These are phyloP conservation scores for Phenganax marumi DNA, from an alignment of 92 coral and sea anemone genomes.

Conservation along the genomic window DNA sequence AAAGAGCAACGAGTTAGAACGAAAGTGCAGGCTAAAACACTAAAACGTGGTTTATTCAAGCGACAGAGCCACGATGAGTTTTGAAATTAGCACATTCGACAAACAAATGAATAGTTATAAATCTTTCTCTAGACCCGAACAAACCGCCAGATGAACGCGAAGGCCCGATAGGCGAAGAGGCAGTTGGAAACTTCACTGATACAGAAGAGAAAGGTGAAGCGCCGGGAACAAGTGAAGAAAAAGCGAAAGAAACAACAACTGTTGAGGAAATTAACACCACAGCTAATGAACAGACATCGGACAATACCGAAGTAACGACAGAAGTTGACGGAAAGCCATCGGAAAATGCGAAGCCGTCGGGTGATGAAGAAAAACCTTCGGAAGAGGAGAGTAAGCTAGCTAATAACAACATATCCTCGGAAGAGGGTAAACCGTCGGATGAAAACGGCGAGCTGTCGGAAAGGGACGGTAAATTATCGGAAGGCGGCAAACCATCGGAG, in stretches of 20 bases:
- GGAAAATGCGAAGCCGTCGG: constrained; percentile 31
- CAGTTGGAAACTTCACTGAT: constrained; percentile 7
- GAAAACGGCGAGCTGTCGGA: constrained; percentile 26
- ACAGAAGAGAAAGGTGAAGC: constrained; percentile 11
- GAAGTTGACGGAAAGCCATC: constrained; percentile 13
- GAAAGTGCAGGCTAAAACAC: too few relatives aligned
- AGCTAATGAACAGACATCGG: constrained; percentile 14
- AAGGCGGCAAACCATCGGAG: constrained; percentile 32
- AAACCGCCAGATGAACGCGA: constrained; percentile 29
- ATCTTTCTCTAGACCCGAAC: background rate
- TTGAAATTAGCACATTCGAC: background rate
- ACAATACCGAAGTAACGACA: background rate
- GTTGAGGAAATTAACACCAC: constrained; percentile 22
- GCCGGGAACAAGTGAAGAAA: constrained; percentile 20
- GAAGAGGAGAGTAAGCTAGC: constrained; percentile 45
- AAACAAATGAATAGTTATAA: too few relatives aligned
- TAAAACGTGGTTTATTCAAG: background rate
- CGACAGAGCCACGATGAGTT: background rate
- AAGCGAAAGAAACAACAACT: constrained; percentile 57
- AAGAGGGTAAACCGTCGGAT: constrained; percentile 43
- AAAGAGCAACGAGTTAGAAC: too few relatives aligned
- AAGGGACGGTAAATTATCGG: constrained; percentile 15
- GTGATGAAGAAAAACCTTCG: constrained; percentile 3
- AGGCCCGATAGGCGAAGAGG: constrained; percentile 43
- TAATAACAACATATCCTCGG: constrained; percentile 38